These are phyloP conservation scores for Trachymyrmex cornetzi DNA, from an alignment of 1,140 invertebrate species.

Conservation along the genomic window DNA sequence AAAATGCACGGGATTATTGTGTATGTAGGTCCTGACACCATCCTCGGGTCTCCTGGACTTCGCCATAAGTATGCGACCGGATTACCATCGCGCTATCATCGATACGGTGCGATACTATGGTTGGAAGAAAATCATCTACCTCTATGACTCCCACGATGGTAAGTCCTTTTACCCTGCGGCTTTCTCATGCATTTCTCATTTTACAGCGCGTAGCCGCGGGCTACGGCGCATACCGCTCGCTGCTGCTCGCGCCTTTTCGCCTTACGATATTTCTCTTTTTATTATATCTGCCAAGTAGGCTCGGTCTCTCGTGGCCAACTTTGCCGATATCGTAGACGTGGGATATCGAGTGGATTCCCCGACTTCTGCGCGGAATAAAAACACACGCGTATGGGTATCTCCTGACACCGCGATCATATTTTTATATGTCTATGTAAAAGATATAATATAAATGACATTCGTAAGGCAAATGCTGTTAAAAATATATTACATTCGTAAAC, in stretches of 20 bases:
- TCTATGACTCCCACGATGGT: conserved; percentile 98
- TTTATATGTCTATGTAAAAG: conserved; percentile 14
- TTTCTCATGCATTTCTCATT: conserved; percentile 82
- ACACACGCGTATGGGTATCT: conserved; percentile 4
- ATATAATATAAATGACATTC: not conserved
- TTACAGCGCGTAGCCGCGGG: conserved; percentile 66
- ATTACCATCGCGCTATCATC: conserved; percentile 97
- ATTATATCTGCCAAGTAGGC: conserved; percentile 63
- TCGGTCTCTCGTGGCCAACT: conserved; percentile 75
- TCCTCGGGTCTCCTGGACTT: conserved; percentile 95
- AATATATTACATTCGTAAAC: not conserved
- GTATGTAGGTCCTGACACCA: conserved; percentile 90
- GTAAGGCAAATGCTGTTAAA: not conserved
- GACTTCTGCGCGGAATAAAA: conserved; percentile 32
- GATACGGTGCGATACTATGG: conserved; percentile 96
- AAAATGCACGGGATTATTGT: conserved; percentile 38
- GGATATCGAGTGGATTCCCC: conserved; percentile 36
- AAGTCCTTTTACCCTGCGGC: conserved; percentile 85
- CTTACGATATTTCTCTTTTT: conserved; percentile 73
- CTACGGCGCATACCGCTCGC: conserved; percentile 1
- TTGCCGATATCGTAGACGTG: conserved; percentile 59
- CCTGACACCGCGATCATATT: not conserved
- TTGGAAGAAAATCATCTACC: conserved; percentile 97
- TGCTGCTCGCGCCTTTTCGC: conserved; percentile 22
- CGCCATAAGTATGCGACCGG: conserved; percentile 97